Percentiles rank a stretch among this genome's conserved stretches.
These are phyloP conservation scores for Prosopocoilus inquinatus DNA, from an alignment of 2,888 invertebrate species.

Conservation along the genomic window DNA sequence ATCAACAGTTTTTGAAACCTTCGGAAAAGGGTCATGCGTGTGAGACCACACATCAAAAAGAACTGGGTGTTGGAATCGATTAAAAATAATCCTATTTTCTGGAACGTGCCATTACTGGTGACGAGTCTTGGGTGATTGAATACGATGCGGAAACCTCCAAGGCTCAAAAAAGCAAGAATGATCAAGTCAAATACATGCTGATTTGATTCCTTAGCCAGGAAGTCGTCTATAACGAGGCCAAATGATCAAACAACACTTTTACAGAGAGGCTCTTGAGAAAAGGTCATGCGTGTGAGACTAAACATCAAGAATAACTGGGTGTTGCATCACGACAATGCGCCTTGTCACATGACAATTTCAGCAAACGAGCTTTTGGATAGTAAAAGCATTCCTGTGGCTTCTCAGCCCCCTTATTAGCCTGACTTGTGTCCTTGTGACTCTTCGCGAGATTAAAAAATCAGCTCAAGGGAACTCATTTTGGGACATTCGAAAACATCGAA, in stretches of 20 bases:
- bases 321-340: neutral
- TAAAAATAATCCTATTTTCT: no score
- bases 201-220: no score
- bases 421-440: neutral
- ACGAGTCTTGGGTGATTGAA: no score
- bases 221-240: slow-evolving; percentile 21
- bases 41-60: no score
- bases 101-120: no score
- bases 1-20: no score
- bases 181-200: no score
- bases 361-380: neutral
- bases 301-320: neutral
- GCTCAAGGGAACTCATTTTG: slow-evolving; percentile 30
- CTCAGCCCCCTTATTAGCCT: neutral
- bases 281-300: slow-evolving; percentile 3
- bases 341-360: neutral
- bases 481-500: slow-evolving; percentile 29
- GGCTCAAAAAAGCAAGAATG: no score
- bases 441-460: neutral
- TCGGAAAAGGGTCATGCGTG: no score
- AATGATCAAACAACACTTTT: slow-evolving; percentile 20
- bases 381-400: neutral
- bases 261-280: slow-evolving; percentile 16
- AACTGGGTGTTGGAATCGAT: no score
- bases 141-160: no score